Conservation (phyloP, 2,888 invertebrate genomes). For the Hyppa rectilinea region DNA sequence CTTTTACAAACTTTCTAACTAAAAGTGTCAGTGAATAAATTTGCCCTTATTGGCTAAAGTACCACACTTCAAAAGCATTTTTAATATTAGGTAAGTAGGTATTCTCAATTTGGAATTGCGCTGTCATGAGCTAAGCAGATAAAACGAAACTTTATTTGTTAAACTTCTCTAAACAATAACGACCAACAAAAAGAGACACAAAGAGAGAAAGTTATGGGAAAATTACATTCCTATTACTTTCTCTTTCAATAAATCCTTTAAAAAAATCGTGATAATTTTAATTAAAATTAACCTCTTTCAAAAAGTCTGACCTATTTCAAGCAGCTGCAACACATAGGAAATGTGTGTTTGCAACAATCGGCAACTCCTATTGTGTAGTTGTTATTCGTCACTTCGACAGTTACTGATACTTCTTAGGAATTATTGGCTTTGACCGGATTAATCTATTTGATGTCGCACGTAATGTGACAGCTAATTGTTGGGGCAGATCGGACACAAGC, state of each 20-base stretch:
- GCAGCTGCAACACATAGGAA: slow-evolving; percentile 49
- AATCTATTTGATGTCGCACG: slow-evolving; percentile 62
- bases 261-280: no score
- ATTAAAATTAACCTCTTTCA: not conserved
- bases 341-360: slow-evolving; percentile 61
- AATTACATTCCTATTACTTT: no score
- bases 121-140: not conserved
- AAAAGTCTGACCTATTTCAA: not conserved
- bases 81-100: no score
- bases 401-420: slow-evolving; percentile 52
- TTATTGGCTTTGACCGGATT: slow-evolving; percentile 64
- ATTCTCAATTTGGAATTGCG: not conserved
- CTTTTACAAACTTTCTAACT: slow-evolving; percentile 23
- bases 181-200: no score
- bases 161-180: not conserved
- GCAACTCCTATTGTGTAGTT: slow-evolving; percentile 50
- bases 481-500: slow-evolving; percentile 46
- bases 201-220: no score
- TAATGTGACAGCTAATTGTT: slow-evolving; percentile 59
- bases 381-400: slow-evolving; percentile 57
- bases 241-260: no score
- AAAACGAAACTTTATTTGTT: no score
- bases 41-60: no score
- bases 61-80: no score
- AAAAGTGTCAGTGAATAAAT: no score